phyloP scores from a whole-genome alignment of 2,888 invertebrate genomes.

The Hetaerina titia region DNA sequence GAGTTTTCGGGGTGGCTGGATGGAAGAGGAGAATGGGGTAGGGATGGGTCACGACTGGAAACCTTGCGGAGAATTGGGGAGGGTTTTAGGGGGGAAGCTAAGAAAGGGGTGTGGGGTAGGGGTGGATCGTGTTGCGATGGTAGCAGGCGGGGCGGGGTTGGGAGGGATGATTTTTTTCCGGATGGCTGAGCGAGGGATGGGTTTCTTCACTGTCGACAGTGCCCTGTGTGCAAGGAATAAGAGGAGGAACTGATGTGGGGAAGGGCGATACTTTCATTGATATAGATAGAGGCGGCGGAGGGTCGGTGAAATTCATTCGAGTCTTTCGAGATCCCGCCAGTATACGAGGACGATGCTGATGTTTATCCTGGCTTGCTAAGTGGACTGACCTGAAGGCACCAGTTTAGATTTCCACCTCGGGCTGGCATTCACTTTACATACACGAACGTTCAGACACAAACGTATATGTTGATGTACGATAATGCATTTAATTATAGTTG shows the following conservation, averaged over 20 bases:
- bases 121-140: not conserved
- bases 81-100: not conserved
- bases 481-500: too few relatives aligned
- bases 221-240: not conserved
- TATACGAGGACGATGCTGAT: not conserved
- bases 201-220: not conserved
- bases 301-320: not conserved
- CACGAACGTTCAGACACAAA: too few relatives aligned
- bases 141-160: not conserved
- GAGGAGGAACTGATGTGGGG: not conserved
- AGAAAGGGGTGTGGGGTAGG: not conserved
- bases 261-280: not conserved
- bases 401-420: too few relatives aligned
- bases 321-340: not conserved
- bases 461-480: too few relatives aligned
- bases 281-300: not conserved
- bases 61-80: not conserved
- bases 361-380: not conserved
- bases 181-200: not conserved
- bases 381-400: too few relatives aligned
- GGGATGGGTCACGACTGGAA: not conserved
- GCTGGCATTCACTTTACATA: too few relatives aligned
- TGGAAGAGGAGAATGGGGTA: not conserved
- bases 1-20: not conserved
- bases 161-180: not conserved